Evolutionary conservation across 2,888 invertebrate species (phyloP).

Genomic region (Pterobdella sp.): DNA sequence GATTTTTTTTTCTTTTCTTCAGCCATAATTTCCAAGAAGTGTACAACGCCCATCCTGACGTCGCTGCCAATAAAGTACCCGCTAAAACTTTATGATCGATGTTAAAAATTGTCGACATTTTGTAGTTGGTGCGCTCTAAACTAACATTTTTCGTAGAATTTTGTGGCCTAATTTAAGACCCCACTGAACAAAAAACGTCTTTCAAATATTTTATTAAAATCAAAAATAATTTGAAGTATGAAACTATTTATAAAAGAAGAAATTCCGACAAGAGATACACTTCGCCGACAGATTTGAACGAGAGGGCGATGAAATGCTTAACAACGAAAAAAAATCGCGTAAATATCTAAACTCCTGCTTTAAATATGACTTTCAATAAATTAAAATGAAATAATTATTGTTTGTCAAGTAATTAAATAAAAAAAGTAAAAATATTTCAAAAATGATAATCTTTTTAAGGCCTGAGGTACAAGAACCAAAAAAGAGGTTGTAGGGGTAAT

Average conservation of each 20-base stretch:
- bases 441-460: constrained; percentile 3
- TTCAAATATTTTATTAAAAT: background rate
- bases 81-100: constrained; percentile 32
- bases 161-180: background rate
- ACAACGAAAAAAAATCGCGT: constrained; percentile 1
- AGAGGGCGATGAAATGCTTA: constrained; percentile 2
- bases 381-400: background rate
- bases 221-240: background rate
- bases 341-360: background rate
- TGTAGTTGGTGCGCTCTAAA: no score
- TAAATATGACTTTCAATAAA: background rate
- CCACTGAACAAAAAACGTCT: background rate
- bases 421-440: background rate
- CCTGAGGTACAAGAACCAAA: constrained; percentile 14
- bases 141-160: no score
- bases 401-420: background rate
- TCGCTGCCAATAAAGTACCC: constrained; percentile 27
- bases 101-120: constrained; percentile 26
- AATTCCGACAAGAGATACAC: background rate
- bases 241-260: constrained; percentile 6
- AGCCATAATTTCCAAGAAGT: constrained; percentile 30
- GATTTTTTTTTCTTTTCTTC: constrained; percentile 19
- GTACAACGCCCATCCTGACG: constrained; percentile 30
- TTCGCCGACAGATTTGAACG: background rate
- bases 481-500: constrained; percentile 2